Evolutionary conservation across 2,113 vertebrate genomes (phyloP).

Genomic region (Lepidothrix coronata): DNA sequence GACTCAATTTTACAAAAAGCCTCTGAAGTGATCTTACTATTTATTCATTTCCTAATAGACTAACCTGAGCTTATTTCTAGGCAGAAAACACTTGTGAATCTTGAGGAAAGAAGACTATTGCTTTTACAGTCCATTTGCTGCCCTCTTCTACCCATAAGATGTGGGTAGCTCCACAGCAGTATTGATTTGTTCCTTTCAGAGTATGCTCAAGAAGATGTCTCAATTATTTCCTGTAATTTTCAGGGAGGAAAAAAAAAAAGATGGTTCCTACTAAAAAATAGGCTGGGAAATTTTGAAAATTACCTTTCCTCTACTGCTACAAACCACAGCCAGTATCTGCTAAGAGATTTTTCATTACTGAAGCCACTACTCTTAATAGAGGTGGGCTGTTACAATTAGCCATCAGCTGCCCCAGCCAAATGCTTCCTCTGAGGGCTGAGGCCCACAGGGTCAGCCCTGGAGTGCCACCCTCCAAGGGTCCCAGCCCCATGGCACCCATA

Average conservation of each 20-base stretch:
- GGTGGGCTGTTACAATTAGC: background rate
- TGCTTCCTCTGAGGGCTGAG: rapidly evolving
- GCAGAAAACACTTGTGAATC: background rate
- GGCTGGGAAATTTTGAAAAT: background rate
- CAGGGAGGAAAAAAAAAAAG: rapidly evolving
- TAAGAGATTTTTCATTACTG: background rate
- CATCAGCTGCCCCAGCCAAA: rapidly evolving
- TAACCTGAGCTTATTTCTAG: constrained; percentile 28
- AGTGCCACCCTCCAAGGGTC: rapidly evolving
- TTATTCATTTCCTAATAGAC: constrained; percentile 37
- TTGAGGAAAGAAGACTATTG: background rate
- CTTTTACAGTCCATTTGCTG: background rate
- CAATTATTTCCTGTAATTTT: background rate
- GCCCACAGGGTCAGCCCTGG: rapidly evolving
- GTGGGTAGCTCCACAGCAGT: background rate
- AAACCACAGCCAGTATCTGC: background rate
- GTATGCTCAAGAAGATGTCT: background rate
- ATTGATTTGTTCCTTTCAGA: background rate
- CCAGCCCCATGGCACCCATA: rapidly evolving
- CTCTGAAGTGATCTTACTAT: constrained; percentile 9
- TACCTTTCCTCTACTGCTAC: background rate
- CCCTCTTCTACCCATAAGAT: background rate
- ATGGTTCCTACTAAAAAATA: background rate
- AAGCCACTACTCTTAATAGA: background rate
- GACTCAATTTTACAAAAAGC: constrained; percentile 31